Base-by-base conservation (phyloP, 2,113 vertebrate genomes). In the Aythya baeri region DNA sequence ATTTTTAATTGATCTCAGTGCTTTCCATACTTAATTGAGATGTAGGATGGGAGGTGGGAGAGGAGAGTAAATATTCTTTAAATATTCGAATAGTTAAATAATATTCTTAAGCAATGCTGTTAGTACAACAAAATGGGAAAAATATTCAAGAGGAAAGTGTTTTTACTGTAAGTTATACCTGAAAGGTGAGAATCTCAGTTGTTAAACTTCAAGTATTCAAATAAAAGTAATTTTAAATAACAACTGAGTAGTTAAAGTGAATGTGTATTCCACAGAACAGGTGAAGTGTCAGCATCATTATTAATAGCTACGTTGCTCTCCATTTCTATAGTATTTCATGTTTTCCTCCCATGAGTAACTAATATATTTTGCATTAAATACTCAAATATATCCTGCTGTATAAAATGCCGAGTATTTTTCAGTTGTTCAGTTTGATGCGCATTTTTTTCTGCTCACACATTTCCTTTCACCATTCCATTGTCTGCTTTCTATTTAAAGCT, bases 1-100 rank as follows among this genome's bases (percentile, higher is more conserved):
- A 83, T 52, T 80, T 75, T 32, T 74, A 95, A 94, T 52, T 86
- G 73, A 91, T 88, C 77, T 75, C 88, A 93, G 68, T 31, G 38
- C 6, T 92, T 72, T 88, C 50, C 55, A 63, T 50, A 25, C 32
- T 77, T 81, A 86, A 93, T 26, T 92, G 76, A 92, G 79, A 81
- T 52, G 21, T 52, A 90, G 68, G 76, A 65, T 57, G 62, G 7
- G 29, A 83, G 17, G 36, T 59, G 25, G n/a, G 16, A 91, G 63
- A 91, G 27, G 10, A 77, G 17, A 80, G 46, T 46, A 46, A 46
- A 20, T 46, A 18, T 20, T 46, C 3, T 46, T 46, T 8, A 46
- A 46, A 46, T 46, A 18, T 46, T 18, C 7, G 18, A 46, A 18
- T 46, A 46, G 18, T 46, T 46, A 46, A 46, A 46, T 46, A 46